These are phyloP conservation scores for Ailuropoda melanoleuca DNA, from an alignment of 2,113 vertebrate species.

Conservation along the genomic window DNA sequence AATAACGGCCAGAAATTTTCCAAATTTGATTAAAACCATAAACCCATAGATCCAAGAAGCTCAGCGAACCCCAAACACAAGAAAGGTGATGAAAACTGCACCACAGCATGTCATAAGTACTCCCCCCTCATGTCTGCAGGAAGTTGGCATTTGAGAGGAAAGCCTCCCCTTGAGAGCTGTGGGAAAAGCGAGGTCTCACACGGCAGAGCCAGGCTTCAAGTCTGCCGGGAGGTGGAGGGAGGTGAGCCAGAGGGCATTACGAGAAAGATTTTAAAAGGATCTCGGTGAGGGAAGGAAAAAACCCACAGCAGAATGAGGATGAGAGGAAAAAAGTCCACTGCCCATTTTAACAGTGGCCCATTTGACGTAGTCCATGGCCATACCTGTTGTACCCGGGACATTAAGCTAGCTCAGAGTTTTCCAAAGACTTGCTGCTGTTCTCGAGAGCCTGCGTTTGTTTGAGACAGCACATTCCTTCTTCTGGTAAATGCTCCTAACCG, in stretches of 20 bases:
- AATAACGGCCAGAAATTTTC: background rate
- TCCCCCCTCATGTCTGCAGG: background rate
- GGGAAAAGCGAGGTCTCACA: background rate
- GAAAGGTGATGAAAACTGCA: background rate
- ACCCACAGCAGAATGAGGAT: background rate
- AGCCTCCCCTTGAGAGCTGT: background rate
- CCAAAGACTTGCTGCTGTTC: background rate
- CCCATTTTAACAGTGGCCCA: background rate
- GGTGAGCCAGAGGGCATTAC: background rate
- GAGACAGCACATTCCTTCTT: background rate
- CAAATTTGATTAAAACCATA: background rate
- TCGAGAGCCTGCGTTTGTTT: background rate
- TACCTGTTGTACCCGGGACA: background rate
- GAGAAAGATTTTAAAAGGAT: background rate
- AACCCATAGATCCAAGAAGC: background rate
- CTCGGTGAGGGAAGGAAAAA: background rate
- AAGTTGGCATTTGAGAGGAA: background rate
- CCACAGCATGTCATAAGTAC: background rate
- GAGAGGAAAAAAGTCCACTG: background rate
- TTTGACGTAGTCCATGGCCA: background rate
- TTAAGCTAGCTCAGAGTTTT: background rate
- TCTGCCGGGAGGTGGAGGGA: background rate
- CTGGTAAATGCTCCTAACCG: background rate
- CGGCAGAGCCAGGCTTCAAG: background rate
- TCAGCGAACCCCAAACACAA: background rate